Conservation (phyloP, 1,140 invertebrate species). For the Zaprionus ornatus region DNA sequence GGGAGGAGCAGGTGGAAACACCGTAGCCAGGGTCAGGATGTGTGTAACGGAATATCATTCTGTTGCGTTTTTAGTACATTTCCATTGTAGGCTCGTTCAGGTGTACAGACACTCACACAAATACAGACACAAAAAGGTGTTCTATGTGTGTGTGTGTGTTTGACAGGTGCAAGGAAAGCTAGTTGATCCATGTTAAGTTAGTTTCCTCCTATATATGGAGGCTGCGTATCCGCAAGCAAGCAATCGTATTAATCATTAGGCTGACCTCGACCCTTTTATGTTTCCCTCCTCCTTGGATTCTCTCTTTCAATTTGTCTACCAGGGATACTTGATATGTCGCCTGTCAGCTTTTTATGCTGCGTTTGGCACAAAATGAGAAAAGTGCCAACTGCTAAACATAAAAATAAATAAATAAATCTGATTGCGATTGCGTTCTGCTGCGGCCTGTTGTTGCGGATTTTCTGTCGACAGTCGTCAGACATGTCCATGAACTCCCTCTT, state of each 20-base stretch:
- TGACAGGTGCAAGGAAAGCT: constrained; percentile 32
- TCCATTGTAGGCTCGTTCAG: constrained; percentile 18
- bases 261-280: constrained; percentile 72
- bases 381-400: constrained; percentile 71
- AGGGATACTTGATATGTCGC: constrained; percentile 23
- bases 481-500: not conserved
- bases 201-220: constrained; percentile 2
- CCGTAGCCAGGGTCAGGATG: constrained; percentile 72
- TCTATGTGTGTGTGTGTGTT: constrained; percentile 1
- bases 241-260: constrained; percentile 73
- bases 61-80: constrained; percentile 48
- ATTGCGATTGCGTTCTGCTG: constrained; percentile 68
- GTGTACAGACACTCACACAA: constrained; percentile 14
- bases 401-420: constrained; percentile 80
- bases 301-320: not conserved
- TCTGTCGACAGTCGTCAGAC: constrained; percentile 34
- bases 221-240: constrained; percentile 29
- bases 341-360: constrained; percentile 67
- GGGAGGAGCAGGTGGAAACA: constrained; percentile 28
- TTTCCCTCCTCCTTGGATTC: not conserved
- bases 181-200: constrained; percentile 20
- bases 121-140: not conserved
- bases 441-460: constrained; percentile 36
- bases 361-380: constrained; percentile 70
- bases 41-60: constrained; percentile 64